Evolutionary conservation across 1,140 invertebrate species (phyloP).

Genomic region (Triops longicaudatus): DNA sequence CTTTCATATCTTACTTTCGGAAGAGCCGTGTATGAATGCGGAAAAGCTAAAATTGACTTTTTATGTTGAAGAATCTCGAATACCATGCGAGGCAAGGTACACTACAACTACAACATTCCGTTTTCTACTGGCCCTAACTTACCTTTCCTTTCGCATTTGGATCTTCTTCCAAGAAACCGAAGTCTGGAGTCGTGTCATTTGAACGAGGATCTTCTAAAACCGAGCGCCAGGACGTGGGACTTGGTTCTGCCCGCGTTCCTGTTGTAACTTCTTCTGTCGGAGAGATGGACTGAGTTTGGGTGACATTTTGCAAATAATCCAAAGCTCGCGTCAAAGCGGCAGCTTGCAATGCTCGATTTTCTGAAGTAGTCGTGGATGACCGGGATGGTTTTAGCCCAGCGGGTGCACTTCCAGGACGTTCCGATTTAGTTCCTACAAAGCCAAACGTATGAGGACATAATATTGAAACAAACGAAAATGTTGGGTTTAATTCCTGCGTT

Average conservation of each 20-base stretch:
- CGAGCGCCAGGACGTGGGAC: constrained; percentile 19
- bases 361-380: neutral
- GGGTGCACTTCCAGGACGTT: neutral
- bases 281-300: neutral
- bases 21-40: constrained; percentile 23
- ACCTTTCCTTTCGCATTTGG: constrained; percentile 21
- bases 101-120: too few species aligned
- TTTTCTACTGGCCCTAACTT: neutral
- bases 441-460: too few species aligned
- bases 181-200: neutral
- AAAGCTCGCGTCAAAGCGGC: constrained; percentile 24
- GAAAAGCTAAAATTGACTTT: constrained; percentile 30
- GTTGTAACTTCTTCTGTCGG: neutral
- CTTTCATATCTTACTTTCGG: constrained; percentile 28
- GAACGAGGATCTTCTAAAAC: constrained; percentile 20
- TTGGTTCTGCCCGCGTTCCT: constrained; percentile 7
- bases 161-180: constrained; percentile 21
- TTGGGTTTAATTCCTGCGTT: too few species aligned
- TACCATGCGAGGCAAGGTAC: neutral
- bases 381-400: neutral
- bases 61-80: neutral
- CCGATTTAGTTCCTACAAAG: neutral
- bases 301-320: constrained; percentile 21
- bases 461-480: too few species aligned
- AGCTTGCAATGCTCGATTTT: constrained; percentile 23